Percentiles rank a stretch among this genome's conserved stretches.
Evolutionary conservation across 2,113 vertebrate genomes (phyloP).

Genomic region (Anas platyrhynchos): DNA sequence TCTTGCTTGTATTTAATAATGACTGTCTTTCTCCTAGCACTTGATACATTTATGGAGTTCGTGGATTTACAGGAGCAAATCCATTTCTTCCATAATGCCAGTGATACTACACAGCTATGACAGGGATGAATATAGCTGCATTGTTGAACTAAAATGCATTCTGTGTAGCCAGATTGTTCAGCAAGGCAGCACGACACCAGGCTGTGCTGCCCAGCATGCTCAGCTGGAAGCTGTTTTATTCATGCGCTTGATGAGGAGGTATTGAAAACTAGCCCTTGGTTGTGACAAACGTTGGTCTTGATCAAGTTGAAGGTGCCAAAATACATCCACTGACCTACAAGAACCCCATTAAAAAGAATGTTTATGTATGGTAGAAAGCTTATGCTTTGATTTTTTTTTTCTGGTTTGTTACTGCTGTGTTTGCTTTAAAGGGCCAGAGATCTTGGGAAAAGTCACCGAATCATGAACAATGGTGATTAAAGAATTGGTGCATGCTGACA

Average conservation of each 20-base stretch:
- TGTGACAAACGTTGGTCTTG: constrained; percentile 17
- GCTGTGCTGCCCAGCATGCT: background rate
- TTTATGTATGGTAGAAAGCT: background rate
- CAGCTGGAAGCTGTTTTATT: background rate
- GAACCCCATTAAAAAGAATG: background rate
- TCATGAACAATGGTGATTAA: background rate
- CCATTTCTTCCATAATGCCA: background rate
- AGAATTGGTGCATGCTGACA: background rate
- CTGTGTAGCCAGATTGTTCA: constrained; percentile 50
- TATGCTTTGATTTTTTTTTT: background rate
- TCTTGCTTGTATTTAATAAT: background rate
- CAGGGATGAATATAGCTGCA: background rate
- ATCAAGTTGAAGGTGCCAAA: constrained; percentile 51
- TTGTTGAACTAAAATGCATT: constrained; percentile 28
- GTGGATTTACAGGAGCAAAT: constrained; percentile 9
- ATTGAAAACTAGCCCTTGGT: constrained; percentile 68
- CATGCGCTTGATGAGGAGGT: constrained; percentile 19
- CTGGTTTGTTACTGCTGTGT: background rate
- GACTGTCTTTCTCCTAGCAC: background rate
- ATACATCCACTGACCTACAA: constrained; percentile 2
- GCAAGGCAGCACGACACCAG: constrained; percentile 3
- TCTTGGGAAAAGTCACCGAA: background rate
- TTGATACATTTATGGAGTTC: background rate
- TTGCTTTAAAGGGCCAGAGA: constrained; percentile 36
- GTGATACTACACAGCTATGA: background rate